Evolutionary conservation across 2,888 invertebrate genomes (phyloP), one percentile per base, ranked within the genome.

Genomic region (Anthophora plumipes): DNA sequence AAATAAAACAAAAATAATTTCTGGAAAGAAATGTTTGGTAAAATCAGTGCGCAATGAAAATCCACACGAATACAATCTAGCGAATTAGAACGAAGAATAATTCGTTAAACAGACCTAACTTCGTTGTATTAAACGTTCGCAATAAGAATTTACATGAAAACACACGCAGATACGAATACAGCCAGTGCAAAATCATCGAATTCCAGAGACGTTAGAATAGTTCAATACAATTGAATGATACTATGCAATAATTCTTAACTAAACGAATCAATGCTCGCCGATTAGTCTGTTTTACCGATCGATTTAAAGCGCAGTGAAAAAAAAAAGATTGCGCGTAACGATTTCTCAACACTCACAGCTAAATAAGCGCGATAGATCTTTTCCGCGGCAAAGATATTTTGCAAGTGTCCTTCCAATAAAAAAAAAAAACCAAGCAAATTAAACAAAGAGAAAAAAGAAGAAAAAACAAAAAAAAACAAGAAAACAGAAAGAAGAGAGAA

Each of bases 341-440:
- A 60, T 57, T n/a, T 52, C 48, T 39, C 46, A 41, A 67, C 31
- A 61, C 17, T 48, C 61, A 66, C 8, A 25, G 48, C 25, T 37
- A 39, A 31, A 31, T 3, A 31, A 72, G 25, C 72, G 72, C 48
- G 70, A 72, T 39, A 64, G 70, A 71, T 80, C 72, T 78, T 89
- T 78, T 88, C 80, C 78, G 82, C 80, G 83, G 88, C 89, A 89
- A 90, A 88, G 68, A 82, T 86, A 74, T 85, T 91, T 89, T 90
- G 89, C 88, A 89, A 90, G 85, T 89, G 88, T 90, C 91, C 90
- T 91, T 91, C 90, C 91, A 90, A 88, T 84, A 80, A 82, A 88
- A 48, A 61, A 87, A 86, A 82, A 88, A 48, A 61, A 87, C 85
- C 76, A 8, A 25, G n/a, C 3, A 48, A 64, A 3, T 6, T 14